Evolutionary conservation across 2,888 invertebrate genomes (phyloP).

Genomic region (Sesamia inferens): DNA sequence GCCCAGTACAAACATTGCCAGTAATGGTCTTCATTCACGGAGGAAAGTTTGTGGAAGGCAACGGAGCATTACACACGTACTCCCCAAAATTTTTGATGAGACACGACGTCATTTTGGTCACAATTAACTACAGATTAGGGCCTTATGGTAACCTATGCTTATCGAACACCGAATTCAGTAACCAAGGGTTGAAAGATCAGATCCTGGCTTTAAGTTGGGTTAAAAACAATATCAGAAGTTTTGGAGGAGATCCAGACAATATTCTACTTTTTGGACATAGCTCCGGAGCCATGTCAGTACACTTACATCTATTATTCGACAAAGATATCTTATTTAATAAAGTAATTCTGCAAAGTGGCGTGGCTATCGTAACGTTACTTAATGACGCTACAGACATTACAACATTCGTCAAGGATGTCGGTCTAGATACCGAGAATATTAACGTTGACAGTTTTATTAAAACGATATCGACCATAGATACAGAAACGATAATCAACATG

Average conservation of each 20-base stretch:
- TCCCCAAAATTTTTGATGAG: conserved; percentile 30
- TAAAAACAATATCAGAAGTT: conserved; percentile 42
- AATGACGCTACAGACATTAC: background rate
- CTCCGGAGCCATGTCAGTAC: conserved; percentile 33
- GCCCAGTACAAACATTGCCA: conserved; percentile 13
- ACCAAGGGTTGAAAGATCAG: conserved; percentile 54
- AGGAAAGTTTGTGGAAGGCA: conserved; percentile 25
- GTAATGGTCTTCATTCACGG: conserved; percentile 52
- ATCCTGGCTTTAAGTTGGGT: conserved; percentile 46
- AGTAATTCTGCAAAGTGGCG: conserved; percentile 51
- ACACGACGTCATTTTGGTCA: conserved; percentile 40
- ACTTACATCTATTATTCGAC: conserved; percentile 21
- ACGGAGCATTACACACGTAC: background rate
- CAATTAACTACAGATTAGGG: conserved; percentile 50
- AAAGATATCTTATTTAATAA: conserved; percentile 34
- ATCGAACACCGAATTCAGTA: conserved; percentile 25
- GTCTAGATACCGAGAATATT: conserved; percentile 28
- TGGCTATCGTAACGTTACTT: background rate
- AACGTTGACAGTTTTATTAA: conserved; percentile 14
- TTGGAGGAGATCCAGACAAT: conserved; percentile 46
- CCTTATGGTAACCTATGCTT: conserved; percentile 46
- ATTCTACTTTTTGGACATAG: conserved; percentile 41
- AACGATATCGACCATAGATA: conserved; percentile 25
- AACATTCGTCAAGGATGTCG: conserved; percentile 26
- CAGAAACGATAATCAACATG: conserved; percentile 20